phyloP scores from a whole-genome alignment of 1,140 invertebrate genomes.

The Anoplolepis gracilipes region DNA sequence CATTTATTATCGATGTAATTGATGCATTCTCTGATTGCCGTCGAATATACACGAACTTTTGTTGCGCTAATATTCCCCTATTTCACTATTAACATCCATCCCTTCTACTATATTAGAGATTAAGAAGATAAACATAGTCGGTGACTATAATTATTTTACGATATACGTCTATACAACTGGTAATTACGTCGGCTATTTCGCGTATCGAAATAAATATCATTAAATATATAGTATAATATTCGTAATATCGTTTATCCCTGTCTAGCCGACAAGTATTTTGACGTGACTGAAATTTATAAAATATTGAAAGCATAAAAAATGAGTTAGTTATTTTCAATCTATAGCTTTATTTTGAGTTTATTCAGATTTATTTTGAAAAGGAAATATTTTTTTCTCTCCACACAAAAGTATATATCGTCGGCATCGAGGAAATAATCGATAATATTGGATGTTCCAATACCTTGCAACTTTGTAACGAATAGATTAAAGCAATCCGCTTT shows the following conservation, averaged over 20 bases:
- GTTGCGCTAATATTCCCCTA: constrained; percentile 32
- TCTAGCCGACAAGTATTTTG: background rate
- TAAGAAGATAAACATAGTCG: background rate
- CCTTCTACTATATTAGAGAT: constrained; percentile 35
- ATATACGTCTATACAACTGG: background rate
- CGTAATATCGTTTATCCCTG: background rate
- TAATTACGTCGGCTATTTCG: constrained; percentile 13
- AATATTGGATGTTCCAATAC: constrained; percentile 36
- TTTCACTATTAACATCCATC: background rate
- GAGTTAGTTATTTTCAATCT: background rate
- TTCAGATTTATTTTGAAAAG: background rate
- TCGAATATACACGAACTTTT: constrained; percentile 50
- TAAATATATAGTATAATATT: background rate
- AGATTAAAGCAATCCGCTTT: constrained; percentile 56
- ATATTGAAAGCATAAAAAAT: background rate
- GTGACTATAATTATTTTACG: background rate
- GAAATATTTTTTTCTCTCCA: background rate
- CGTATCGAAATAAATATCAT: constrained; percentile 21
- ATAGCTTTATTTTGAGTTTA: background rate
- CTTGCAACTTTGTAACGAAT: constrained; percentile 38
- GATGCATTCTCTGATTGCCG: constrained; percentile 46
- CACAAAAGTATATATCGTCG: background rate
- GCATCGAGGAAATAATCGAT: constrained; percentile 21
- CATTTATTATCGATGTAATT: constrained; percentile 58
- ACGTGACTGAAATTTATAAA: background rate